Percentiles rank a stretch among this genome's conserved stretches.
Evolutionary conservation across 1,140 invertebrate genomes (phyloP).

Genomic region (Spodoptera litura): DNA sequence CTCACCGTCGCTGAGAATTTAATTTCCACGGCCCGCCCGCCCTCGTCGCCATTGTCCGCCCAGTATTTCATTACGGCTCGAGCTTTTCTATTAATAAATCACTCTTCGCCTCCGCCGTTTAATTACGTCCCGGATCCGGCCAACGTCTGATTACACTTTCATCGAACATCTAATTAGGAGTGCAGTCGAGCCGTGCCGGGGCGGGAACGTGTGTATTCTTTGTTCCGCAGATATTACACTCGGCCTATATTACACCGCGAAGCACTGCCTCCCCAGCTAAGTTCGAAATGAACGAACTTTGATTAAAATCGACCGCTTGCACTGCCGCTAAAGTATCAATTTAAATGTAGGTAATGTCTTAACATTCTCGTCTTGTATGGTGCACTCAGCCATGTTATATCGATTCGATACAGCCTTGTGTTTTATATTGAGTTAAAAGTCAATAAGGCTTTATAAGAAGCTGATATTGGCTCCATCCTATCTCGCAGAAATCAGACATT

Average conservation of each 20-base stretch:
- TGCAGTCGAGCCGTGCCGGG: conserved; percentile 67
- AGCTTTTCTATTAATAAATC: conserved; percentile 87
- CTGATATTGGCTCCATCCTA: conserved; percentile 21
- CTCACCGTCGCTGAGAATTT: conserved; percentile 78
- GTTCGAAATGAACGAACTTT: conserved; percentile 74
- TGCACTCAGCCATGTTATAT: background rate
- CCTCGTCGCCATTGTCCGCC: conserved; percentile 82
- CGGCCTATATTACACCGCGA: conserved; percentile 64
- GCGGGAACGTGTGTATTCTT: conserved; percentile 78
- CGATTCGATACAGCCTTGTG: conserved; percentile 21
- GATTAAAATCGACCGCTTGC: conserved; percentile 73
- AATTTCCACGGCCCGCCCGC: conserved; percentile 81
- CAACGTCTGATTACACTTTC: conserved; percentile 85
- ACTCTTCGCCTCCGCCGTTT: conserved; percentile 85
- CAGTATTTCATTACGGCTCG: conserved; percentile 86
- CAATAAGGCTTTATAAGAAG: conserved; percentile 28
- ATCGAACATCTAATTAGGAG: conserved; percentile 85
- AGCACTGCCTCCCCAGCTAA: conserved; percentile 62
- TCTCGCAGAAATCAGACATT: conserved; percentile 15
- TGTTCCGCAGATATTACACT: conserved; percentile 76
- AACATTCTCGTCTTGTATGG: conserved; percentile 10
- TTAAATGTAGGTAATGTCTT: conserved; percentile 44
- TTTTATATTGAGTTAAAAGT: conserved; percentile 38
- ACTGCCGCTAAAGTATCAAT: conserved; percentile 46
- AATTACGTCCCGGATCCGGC: conserved; percentile 84